Conservation (phyloP, 1,140 invertebrate genomes). For the Lerema accius region DNA sequence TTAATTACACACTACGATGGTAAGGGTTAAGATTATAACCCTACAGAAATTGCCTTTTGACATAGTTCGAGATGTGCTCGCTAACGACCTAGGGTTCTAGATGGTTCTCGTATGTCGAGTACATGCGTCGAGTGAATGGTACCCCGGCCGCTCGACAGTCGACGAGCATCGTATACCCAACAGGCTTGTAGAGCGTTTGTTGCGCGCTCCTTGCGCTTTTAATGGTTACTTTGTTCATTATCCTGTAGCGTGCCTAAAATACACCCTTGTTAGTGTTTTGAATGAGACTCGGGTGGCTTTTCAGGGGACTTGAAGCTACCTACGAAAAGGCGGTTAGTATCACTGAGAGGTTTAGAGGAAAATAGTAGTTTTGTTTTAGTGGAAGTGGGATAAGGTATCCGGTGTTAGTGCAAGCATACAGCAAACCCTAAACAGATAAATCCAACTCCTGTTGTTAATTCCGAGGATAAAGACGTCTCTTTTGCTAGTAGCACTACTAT, state of each 20-base stretch:
- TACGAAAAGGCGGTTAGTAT: no score
- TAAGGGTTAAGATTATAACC: slow-evolving; percentile 3
- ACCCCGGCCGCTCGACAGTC: not conserved
- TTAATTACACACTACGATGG: not conserved
- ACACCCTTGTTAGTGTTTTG: slow-evolving; percentile 21
- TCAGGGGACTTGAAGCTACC: slow-evolving; percentile 14
- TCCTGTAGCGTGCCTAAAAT: slow-evolving; percentile 12
- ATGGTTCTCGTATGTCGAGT: slow-evolving; percentile 23
- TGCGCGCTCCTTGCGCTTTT: slow-evolving; percentile 24
- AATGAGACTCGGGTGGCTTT: slow-evolving; percentile 23
- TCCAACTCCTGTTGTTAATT: no score
- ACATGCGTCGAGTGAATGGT: slow-evolving; percentile 14
- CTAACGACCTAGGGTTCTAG: slow-evolving; percentile 32
- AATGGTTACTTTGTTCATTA: slow-evolving; percentile 22
- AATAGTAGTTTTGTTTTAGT: no score
- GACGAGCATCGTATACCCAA: slow-evolving; percentile 10
- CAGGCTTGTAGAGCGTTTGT: slow-evolving; percentile 22
- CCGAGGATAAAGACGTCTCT: no score
- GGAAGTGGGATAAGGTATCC: no score
- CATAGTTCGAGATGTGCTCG: slow-evolving; percentile 14
- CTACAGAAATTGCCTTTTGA: slow-evolving; percentile 20
- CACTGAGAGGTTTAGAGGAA: no score
- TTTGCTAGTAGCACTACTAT: no score
- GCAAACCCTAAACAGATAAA: no score
- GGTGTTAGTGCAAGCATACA: no score